phyloP scores from a whole-genome alignment of 2,888 invertebrate genomes.

The Yponomeuta cagnagella region DNA sequence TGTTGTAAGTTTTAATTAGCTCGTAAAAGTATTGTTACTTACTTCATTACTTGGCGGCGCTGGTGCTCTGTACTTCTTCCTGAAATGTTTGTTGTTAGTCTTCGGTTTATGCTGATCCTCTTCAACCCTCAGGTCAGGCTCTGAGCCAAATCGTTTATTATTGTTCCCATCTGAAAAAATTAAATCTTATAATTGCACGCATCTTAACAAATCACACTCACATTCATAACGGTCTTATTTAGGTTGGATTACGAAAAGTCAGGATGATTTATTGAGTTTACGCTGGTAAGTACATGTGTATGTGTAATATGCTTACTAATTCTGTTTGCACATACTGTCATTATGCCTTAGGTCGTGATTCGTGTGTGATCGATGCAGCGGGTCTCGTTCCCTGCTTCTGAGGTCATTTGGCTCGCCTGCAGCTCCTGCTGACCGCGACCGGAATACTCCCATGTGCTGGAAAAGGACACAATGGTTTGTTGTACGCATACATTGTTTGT shows the following conservation, averaged over 20 bases:
- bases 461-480: constrained; percentile 21
- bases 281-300: background rate
- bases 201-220: too few species aligned
- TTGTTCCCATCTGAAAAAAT: constrained; percentile 44
- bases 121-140: constrained; percentile 79
- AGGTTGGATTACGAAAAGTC: too few species aligned
- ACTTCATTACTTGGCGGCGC: constrained; percentile 72
- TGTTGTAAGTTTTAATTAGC: background rate
- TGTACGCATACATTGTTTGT: background rate
- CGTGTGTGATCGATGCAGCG: constrained; percentile 66
- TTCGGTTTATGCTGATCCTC: constrained; percentile 44
- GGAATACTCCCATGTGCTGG: constrained; percentile 62
- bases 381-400: constrained; percentile 56
- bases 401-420: constrained; percentile 41
- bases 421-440: constrained; percentile 62
- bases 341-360: constrained; percentile 60
- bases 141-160: constrained; percentile 81
- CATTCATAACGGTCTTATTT: too few species aligned
- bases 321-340: constrained; percentile 41
- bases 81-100: constrained; percentile 73
- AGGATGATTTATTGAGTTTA: too few species aligned
- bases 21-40: constrained; percentile 28
- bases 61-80: constrained; percentile 87
- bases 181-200: too few species aligned
- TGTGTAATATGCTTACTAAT: background rate